Evolutionary conservation across 2,888 invertebrate species (phyloP), one percentile per base, ranked within the genome.

Genomic region (Athalia circularis): DNA sequence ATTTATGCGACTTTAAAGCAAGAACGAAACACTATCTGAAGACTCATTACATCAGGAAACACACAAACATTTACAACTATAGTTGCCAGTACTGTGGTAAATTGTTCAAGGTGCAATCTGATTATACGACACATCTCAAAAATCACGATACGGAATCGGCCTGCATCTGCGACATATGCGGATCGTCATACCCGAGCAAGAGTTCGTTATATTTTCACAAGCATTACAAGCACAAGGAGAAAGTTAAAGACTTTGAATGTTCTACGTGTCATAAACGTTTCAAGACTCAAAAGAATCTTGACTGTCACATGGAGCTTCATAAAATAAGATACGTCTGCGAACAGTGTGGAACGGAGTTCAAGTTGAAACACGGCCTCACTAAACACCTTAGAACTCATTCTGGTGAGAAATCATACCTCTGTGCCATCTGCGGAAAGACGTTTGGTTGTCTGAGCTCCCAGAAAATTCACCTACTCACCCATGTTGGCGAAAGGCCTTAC

Each of bases 41-140:
- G 80, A 85, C 87, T 48, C 89, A 89, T 79, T 87, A 87, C 62
- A 88, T 88, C 54, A 81, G 89, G 48, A 87, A 85, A 48, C 89
- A 89, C 81, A 88, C 88, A 0, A 85, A 84, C 9, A 87, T 87
- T 13, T 89, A 87, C 84, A 91, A 92, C 68, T 94, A 92, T 80
- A 92, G 92, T 0, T 93, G 93, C 83, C 90, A 90, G 15, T 91
- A 88, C 65, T 93, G 93, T 82, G 92, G 91, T 0, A 93, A 93
- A 83, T 87, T 90, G 8, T 93, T 92, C 85, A 92, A 92, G 4
- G 92, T 93, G 0, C 82, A 91, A 1, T 91, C 91, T 0, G 92
- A 92, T 90, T 92, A 84, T 89, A 81, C 88, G 90, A 83, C 92
- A 87, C 89, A 93, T 91, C 84, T 93, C 91, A 88, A 88, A 65